Percentiles rank a stretch among this genome's conserved stretches.
Conservation (phyloP, 2,113 vertebrate species). For the Mungos mungo region DNA sequence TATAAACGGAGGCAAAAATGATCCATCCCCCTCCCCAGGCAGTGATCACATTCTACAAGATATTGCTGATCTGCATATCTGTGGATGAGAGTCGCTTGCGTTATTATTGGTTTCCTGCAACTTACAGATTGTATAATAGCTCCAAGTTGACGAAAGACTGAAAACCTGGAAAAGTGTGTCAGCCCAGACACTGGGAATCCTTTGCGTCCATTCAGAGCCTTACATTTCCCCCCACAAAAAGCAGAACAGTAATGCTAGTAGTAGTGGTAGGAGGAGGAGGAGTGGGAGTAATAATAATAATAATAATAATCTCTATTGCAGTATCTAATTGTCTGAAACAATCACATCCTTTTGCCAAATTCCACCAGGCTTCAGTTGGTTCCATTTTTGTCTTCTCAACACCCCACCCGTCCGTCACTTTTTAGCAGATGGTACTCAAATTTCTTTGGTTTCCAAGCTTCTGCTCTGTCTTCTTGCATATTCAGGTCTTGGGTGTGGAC, state of each 20-base stretch:
- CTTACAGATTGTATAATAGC: not conserved
- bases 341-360: not conserved
- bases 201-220: not conserved
- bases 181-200: not conserved
- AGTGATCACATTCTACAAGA: accelerated
- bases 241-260: not conserved
- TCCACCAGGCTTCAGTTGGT: not conserved
- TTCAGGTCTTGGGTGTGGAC: no score
- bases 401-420: not conserved
- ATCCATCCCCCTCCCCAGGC: no score
- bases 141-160: not conserved
- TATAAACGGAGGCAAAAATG: not conserved
- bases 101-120: not conserved
- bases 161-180: not conserved
- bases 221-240: not conserved
- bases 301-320: not conserved
- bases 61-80: not conserved
- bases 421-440: not conserved
- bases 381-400: not conserved
- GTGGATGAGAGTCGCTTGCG: not conserved
- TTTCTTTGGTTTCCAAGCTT: not conserved
- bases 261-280: no score
- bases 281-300: not conserved
- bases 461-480: not conserved
- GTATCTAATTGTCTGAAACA: not conserved